phyloP scores from a whole-genome alignment of 1,140 invertebrate species.

The Pseudomyrmex concolor region DNA sequence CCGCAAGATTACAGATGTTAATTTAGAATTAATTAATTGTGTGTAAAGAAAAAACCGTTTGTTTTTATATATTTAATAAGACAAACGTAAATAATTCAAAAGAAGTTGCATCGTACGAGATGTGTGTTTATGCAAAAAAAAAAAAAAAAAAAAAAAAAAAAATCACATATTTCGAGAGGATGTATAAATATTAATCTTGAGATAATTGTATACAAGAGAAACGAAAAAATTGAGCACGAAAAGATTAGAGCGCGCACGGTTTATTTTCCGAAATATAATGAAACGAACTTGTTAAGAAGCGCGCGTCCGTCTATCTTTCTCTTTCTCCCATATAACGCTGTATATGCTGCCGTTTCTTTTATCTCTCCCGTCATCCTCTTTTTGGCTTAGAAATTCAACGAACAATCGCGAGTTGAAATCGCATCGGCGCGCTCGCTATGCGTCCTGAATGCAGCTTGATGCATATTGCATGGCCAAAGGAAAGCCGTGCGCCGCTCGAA shows the following conservation, averaged over 20 bases:
- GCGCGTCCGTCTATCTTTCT: neutral
- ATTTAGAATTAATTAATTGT: too few species aligned
- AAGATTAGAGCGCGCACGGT: too few species aligned
- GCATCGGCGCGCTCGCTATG: conserved; percentile 50
- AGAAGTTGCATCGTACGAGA: too few species aligned
- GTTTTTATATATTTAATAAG: too few species aligned
- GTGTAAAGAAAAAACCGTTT: too few species aligned
- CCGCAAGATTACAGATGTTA: too few species aligned
- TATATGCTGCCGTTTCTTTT: conserved; percentile 14
- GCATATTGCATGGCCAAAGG: conserved; percentile 57
- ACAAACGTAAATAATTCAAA: too few species aligned
- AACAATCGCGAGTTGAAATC: conserved; percentile 66
- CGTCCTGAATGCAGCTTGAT: conserved; percentile 61
- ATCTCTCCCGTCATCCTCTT: conserved; percentile 44
- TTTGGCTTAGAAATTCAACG: conserved; percentile 54
- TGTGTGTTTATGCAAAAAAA: too few species aligned
- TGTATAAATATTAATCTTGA: neutral
- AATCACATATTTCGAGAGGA: too few species aligned
- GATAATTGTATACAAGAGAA: neutral
- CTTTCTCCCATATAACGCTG: neutral
- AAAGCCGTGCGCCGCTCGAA: conserved; percentile 34
- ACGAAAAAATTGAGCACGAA: too few species aligned
- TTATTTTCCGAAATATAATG: conserved; percentile 9
- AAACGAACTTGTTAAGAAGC: neutral
- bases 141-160: too few species aligned